Evolutionary conservation across 1,140 invertebrate genomes (phyloP).

Genomic region (Melipona quadrifasciata): DNA sequence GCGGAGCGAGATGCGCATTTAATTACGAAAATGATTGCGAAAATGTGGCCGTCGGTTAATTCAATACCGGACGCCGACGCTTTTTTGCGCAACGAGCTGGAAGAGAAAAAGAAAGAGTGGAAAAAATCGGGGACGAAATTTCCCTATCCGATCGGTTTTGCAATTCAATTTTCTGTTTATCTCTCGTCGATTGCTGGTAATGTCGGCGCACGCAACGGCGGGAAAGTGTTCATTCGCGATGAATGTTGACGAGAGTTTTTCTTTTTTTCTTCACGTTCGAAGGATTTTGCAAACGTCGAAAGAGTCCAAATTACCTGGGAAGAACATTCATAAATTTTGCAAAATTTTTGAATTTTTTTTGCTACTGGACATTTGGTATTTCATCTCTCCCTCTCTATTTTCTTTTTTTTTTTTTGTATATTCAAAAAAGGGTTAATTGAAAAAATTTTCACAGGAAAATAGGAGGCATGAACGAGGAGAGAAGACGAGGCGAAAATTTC

Average conservation of each 20-base stretch:
- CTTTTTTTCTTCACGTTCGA: no score
- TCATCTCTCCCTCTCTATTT: no score
- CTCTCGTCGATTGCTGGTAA: slow-evolving; percentile 1
- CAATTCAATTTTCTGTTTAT: slow-evolving; percentile 24
- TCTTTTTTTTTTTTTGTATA: no score
- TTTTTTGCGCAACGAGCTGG: not conserved
- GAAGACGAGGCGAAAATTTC: not conserved
- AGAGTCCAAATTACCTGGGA: no score
- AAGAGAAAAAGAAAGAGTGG: not conserved
- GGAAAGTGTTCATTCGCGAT: not conserved
- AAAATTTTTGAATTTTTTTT: no score
- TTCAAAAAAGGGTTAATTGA: not conserved
- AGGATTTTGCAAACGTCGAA: no score
- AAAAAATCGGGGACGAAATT: slow-evolving; percentile 15
- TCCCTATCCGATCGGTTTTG: slow-evolving; percentile 12
- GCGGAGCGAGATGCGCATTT: not conserved
- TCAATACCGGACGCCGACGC: not conserved
- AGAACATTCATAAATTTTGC: no score
- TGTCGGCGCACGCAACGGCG: not conserved
- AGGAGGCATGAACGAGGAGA: not conserved
- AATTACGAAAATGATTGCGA: not conserved
- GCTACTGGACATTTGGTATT: no score
- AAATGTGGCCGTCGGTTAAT: not conserved
- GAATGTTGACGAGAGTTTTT: slow-evolving; percentile 13
- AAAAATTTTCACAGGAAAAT: not conserved